Evolutionary conservation across 2,888 invertebrate species (phyloP).

Genomic region (Camponotus fellah): DNA sequence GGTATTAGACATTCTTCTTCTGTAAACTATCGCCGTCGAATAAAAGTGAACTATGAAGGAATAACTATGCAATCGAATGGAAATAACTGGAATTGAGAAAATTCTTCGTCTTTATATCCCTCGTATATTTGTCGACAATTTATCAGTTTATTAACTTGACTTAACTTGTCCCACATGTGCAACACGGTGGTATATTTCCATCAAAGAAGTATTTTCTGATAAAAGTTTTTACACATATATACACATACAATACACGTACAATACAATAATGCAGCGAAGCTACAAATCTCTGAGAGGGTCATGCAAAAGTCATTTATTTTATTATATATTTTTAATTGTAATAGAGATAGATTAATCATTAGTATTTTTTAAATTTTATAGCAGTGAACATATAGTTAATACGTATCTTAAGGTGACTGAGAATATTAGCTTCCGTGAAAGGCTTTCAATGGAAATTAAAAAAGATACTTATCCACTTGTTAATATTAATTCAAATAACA

Average conservation of each 20-base stretch:
- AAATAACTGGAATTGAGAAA: not conserved
- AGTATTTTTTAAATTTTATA: constrained; percentile 74
- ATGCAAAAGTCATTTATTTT: not conserved
- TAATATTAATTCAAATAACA: not conserved
- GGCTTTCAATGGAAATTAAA: constrained; percentile 89
- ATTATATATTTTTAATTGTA: not conserved
- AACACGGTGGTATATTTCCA: constrained; percentile 9
- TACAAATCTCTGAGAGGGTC: constrained; percentile 71
- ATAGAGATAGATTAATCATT: not conserved
- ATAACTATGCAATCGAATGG: not conserved
- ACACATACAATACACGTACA: not conserved
- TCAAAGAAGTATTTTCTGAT: constrained; percentile 34
- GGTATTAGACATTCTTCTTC: not conserved
- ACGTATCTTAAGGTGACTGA: constrained; percentile 88
- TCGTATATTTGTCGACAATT: not conserved
- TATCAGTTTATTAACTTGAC: constrained; percentile 24
- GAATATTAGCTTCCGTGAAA: constrained; percentile 88
- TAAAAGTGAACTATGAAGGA: not conserved
- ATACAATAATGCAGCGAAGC: not conserved
- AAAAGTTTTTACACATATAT: not conserved
- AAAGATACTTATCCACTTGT: not conserved
- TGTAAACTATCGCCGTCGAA: not conserved
- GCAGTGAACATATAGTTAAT: constrained; percentile 82
- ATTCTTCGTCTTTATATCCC: not conserved
- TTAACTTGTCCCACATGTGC: not conserved